A percentile compares a stretch with the other conserved stretches of the same genome.
phyloP scores from a whole-genome alignment of 2,888 invertebrate species.

The Merodon equestris region DNA sequence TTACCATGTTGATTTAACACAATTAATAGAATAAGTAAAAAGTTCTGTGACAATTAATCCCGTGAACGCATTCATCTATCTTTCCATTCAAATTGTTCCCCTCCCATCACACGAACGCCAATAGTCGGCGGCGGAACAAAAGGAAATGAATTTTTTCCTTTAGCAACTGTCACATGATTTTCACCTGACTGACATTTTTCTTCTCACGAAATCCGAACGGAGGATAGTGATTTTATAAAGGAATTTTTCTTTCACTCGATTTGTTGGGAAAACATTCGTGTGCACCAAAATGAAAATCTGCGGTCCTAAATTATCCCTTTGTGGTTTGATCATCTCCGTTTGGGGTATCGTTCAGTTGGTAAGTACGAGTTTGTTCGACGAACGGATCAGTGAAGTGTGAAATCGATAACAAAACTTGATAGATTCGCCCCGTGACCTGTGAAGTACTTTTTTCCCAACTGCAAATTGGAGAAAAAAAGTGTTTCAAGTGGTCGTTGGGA shows the following conservation, averaged over 20 bases:
- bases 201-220: slow-evolving; percentile 68
- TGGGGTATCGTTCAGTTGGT: slow-evolving; percentile 98
- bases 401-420: slow-evolving; percentile 54
- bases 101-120: slow-evolving; percentile 25
- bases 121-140: not conserved
- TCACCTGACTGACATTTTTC: slow-evolving; percentile 77
- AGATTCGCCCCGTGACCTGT: slow-evolving; percentile 36
- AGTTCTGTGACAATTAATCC: too few relatives aligned
- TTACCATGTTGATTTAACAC: too few relatives aligned
- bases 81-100: slow-evolving; percentile 17
- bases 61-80: not conserved
- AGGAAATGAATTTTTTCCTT: slow-evolving; percentile 28
- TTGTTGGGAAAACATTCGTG: slow-evolving; percentile 49
- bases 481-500: too few relatives aligned
- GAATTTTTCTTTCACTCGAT: slow-evolving; percentile 69
- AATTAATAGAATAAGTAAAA: too few relatives aligned
- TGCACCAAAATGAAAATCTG: slow-evolving; percentile 85
- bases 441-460: not conserved
- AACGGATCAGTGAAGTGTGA: slow-evolving; percentile 8
- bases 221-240: slow-evolving; percentile 58
- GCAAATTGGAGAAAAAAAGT: slow-evolving; percentile 1
- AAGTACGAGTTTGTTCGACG: slow-evolving; percentile 76
- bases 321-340: slow-evolving; percentile 92
- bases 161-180: slow-evolving; percentile 78
- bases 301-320: slow-evolving; percentile 95